phyloP scores from a whole-genome alignment of 2,797 vertebrate genomes.

The Botia kubotai region DNA sequence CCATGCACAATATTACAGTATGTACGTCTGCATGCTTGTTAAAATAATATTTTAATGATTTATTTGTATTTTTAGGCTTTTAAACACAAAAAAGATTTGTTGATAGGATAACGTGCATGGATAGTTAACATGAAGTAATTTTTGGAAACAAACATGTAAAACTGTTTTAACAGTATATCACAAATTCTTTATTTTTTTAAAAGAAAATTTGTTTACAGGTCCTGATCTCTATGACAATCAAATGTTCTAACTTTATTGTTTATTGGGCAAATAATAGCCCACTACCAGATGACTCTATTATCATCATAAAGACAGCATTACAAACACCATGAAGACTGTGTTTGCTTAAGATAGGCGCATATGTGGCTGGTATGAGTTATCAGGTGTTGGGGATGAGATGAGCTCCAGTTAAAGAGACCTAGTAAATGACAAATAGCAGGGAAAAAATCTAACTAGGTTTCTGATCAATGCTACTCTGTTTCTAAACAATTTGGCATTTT shows the following conservation, averaged over 20 bases:
- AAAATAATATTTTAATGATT: not conserved
- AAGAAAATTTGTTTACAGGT: too few species aligned
- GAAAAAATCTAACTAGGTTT: not conserved
- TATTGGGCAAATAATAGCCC: too few species aligned
- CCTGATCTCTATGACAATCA: too few species aligned
- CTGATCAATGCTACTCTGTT: not conserved
- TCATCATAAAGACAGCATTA: not conserved
- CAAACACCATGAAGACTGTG: not conserved
- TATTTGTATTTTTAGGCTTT: too few species aligned
- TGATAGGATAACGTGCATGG: too few species aligned
- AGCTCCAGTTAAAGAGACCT: not conserved
- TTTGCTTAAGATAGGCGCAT: conserved; percentile 25
- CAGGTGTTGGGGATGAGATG: not conserved
- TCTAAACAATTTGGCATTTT: not conserved
- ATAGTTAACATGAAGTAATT: too few species aligned
- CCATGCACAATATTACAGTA: not conserved
- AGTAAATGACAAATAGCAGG: conserved; percentile 1
- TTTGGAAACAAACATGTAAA: too few species aligned
- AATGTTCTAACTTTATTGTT: too few species aligned
- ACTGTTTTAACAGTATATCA: too few species aligned
- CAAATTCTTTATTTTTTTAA: too few species aligned
- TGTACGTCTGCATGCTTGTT: not conserved
- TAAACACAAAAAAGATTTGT: too few species aligned
- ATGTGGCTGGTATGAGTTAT: conserved; percentile 12
- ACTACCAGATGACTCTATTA: not conserved